Base-by-base conservation (phyloP, 2,113 vertebrate genomes). In the Hirundichthys speculiger region DNA sequence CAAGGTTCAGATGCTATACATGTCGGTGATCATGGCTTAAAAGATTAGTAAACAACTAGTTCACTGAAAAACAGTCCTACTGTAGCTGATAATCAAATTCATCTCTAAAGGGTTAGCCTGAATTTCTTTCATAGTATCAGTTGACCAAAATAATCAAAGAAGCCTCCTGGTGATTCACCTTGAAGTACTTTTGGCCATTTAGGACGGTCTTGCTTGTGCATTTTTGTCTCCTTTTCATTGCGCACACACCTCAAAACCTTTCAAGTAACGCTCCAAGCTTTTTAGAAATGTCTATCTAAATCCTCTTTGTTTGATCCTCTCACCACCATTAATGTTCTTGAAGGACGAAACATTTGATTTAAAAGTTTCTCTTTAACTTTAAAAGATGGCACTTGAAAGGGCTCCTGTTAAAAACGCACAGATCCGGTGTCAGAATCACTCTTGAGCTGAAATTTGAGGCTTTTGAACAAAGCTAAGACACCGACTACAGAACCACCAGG, bases 261-360 rank as follows among this genome's bases (percentile, higher is more conserved):
- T 42, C 8, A 24, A 63, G 51, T 61, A 21, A 19, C 12, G 1
- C 49, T 16, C 50, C 14, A 6, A 54, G 48, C 22, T 16, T 39
- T 34, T 54, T 75, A 69, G 42, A 58, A 69, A 53, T n/a, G 40
- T 54, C 62, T 75, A 65, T 47, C 74, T 50, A 67, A 66, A 69
- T 52, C 64, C 15, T 43, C 9, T 19, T 59, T 14, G 21, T 84
- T 77, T 82, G 80, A 85, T 85, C 74, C 50, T n/a, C 38, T 24
- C 30, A 40, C 13, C 47, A 42, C 40, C 55, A 67, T 73, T 74
- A 73, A 64, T 18, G 53, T 55, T 62, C 71, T 61, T 83, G 74
- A 82, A 60, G 69, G 68, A 62, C 41, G 59, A 78, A 82, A 71
- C 25, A 58, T 72, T 48, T 73, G 46, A 86, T 85, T 69, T 66